Evolutionary conservation across 2,797 vertebrate species (phyloP), one percentile per base, ranked within the genome.

Genomic region (Bovichtus diacanthus): DNA sequence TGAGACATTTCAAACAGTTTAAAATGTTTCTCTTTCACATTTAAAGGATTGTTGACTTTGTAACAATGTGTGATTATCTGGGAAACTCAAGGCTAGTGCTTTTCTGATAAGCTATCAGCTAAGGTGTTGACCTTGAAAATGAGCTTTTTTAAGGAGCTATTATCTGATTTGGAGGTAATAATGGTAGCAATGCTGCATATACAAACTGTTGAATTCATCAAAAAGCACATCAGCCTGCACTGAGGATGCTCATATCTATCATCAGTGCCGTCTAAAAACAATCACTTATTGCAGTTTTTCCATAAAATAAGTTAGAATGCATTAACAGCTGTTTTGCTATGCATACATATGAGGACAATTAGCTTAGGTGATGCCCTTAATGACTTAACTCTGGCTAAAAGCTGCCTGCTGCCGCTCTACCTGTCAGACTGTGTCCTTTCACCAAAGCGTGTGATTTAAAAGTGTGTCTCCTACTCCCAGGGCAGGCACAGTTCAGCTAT

Each of bases 401-500:
- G 65, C 77, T 34, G 39, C 25, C 16, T 54, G 43, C 51, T 36
- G 31, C 65, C 50, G 51, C 50, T 63, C 29, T 54, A 50, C 36
- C 41, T 58, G 60, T 76, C 64, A 63, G 46, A 81, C 77, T 63
- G 76, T 84, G 61, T 77, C 70, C 76, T 78, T 80, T 80, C 71
- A 70, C 15, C 53, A 46, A 71, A 71, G 74, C 2, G 2, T 86
- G 78, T 84, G 54, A 82, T 88, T 87, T 72, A 76, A 59, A 87
- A 63, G 63, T 75, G 34, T 68, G 54, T 83, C 69, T 80, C 43
- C 44, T 84, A 43, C 44, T 78, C 74, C 36, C 21, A 64, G 85
- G 74, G 47, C 83, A 84, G 36, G 18, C 70, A 82, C 67, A 88
- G 89, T 84, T 91, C 74, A 88, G 62, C 76, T 69, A 76, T 90